Evolutionary conservation across 2,113 vertebrate species (phyloP).

Genomic region (Potamarius usumacintae): DNA sequence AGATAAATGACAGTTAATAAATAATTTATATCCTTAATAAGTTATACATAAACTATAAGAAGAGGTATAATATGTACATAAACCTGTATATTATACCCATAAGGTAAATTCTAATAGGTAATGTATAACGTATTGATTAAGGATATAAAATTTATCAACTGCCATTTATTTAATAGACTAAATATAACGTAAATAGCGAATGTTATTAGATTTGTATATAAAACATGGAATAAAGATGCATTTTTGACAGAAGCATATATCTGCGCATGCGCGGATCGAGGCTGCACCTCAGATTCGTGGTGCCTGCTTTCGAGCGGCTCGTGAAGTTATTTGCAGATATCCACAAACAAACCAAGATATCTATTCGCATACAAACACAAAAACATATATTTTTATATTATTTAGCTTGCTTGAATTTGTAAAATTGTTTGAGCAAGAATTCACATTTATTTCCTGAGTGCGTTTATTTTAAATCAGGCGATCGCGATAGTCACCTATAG

Average conservation of each 20-base stretch:
- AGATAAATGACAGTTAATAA: not conserved
- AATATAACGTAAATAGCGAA: too few relatives aligned
- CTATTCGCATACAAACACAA: not conserved
- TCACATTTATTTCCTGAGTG: not conserved
- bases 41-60: not conserved
- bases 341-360: not conserved
- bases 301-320: not conserved
- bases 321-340: not conserved
- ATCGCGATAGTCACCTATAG: not conserved
- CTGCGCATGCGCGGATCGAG: not conserved
- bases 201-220: too few relatives aligned
- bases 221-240: too few relatives aligned
- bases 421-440: not conserved
- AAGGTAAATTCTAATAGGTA: too few relatives aligned
- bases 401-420: too few relatives aligned
- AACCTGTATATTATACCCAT: too few relatives aligned
- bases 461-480: not conserved
- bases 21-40: not conserved
- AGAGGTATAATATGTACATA: not conserved
- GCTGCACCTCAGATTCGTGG: not conserved
- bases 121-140: too few relatives aligned
- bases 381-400: not conserved
- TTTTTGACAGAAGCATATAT: too few relatives aligned
- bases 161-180: too few relatives aligned
- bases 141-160: too few relatives aligned